Base-by-base conservation (phyloP, 2,888 invertebrate species). In the Linyphia triangularis region DNA sequence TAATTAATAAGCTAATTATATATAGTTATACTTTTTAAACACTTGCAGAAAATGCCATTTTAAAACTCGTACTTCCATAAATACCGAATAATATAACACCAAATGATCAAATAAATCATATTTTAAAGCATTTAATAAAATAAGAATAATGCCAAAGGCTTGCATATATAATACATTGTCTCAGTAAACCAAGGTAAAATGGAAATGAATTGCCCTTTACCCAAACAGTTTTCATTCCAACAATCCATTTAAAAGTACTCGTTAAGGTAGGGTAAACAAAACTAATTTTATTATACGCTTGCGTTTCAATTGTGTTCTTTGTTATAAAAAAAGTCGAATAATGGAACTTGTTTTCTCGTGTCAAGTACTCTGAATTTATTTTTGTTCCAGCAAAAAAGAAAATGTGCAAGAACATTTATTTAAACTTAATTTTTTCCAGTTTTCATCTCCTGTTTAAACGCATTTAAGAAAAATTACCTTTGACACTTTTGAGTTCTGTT, bases 401-500 rank as follows among this genome's bases (percentile, higher is more conserved):
- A 24, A 67, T 9, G n/a, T n/a, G 19, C 2, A 37, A 67, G 33
- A 33, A 67, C 30, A 67, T 2, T 6, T n/a, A 43, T 70, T 43
- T 61, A 24, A n/a, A 24, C 16, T 37, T 22, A 16, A 16, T n/a
- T 9, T 30, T 26, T 10, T 22, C 26, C 28, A 24, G 37, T 26
- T 70, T 70, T 43, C 26, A 28, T 70, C n/a, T 70, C n/a, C 26
- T 3, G 10, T 28, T 67, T 24, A 70, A 13, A 43, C 24, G 40
- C 65, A 67, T 70, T 61, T 22, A 16, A 19, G 69, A 43, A 43
- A 70, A 30, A 70, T 24, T 26, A 70, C 28, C 70, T 70, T 70
- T 70, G 51, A 43, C 70, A 70, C n/a, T 16, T 26, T 43, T n/a
- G n/a, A n/a, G n/a, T n/a, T n/a, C 24, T 70, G 70, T 43, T 70